Percentiles rank a stretch among this genome's conserved stretches.
Evolutionary conservation across 2,113 vertebrate genomes (phyloP).

Genomic region (Entomyzon cyanotis): DNA sequence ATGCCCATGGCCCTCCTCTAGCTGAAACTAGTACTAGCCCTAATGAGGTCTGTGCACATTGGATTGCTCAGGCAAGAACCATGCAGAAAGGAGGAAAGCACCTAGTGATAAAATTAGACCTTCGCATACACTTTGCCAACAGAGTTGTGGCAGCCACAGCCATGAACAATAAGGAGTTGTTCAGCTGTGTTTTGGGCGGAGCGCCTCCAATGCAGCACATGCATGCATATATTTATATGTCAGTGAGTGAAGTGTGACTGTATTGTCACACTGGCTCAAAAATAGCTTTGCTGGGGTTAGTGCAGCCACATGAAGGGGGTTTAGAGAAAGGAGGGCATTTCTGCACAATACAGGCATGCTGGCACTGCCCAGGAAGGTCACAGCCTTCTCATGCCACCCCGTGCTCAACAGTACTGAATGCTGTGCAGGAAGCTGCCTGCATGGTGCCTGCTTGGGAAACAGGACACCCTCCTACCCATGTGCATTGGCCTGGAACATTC

Average conservation of each 20-base stretch:
- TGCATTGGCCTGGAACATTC: background rate
- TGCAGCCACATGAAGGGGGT: background rate
- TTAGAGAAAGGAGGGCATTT: background rate
- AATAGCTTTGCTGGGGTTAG: background rate
- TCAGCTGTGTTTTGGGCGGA: background rate
- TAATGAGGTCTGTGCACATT: background rate
- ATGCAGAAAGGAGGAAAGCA: background rate
- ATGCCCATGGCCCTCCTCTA: background rate
- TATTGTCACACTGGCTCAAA: background rate
- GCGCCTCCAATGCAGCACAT: rapidly evolving
- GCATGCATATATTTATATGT: background rate
- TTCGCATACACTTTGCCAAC: background rate
- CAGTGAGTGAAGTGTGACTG: background rate
- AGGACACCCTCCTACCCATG: background rate
- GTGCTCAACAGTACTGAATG: background rate
- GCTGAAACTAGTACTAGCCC: background rate
- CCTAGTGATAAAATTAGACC: background rate
- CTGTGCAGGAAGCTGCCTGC: background rate
- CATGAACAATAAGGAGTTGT: background rate
- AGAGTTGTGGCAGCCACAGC: background rate
- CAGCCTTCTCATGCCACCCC: rapidly evolving
- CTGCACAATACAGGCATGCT: background rate
- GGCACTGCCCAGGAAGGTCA: background rate
- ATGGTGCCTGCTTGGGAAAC: background rate
- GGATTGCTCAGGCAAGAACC: background rate